These are phyloP conservation scores for Dione juno DNA, from an alignment of 2,888 invertebrate species.

Conservation along the genomic window DNA sequence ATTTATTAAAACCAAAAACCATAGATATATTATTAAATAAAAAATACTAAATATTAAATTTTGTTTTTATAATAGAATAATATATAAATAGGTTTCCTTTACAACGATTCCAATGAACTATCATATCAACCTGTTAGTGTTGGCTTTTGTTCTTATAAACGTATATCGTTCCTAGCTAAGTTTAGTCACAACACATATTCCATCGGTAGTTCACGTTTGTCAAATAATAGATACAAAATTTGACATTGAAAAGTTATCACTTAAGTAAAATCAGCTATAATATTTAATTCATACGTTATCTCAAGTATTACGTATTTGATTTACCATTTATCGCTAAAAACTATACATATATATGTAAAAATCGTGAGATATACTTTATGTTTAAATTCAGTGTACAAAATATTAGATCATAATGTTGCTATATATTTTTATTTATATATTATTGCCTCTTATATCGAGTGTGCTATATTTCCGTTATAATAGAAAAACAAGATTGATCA, in stretches of 20 bases:
- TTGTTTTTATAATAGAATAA: too few relatives aligned
- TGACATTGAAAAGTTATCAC: neutral
- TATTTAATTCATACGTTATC: neutral
- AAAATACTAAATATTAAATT: too few relatives aligned
- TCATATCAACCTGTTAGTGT: too few relatives aligned
- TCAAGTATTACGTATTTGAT: neutral
- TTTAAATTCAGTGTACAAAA: neutral
- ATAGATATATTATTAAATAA: too few relatives aligned
- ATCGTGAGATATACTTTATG: neutral
- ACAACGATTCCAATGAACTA: too few relatives aligned
- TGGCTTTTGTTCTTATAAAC: neutral
- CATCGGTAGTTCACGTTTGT: neutral
- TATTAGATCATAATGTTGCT: neutral
- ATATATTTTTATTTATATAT: neutral
- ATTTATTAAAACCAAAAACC: too few relatives aligned
- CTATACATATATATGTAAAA: neutral
- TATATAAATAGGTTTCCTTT: too few relatives aligned
- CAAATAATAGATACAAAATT: neutral
- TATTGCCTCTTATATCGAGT: neutral
- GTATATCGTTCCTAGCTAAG: neutral
- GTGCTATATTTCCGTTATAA: constrained; percentile 13
- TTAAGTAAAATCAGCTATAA: neutral
- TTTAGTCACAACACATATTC: neutral
- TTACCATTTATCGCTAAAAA: neutral
- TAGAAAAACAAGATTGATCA: constrained; percentile 25